Conservation (phyloP, 1,140 invertebrate species). For the Potamilus streckersoni region DNA sequence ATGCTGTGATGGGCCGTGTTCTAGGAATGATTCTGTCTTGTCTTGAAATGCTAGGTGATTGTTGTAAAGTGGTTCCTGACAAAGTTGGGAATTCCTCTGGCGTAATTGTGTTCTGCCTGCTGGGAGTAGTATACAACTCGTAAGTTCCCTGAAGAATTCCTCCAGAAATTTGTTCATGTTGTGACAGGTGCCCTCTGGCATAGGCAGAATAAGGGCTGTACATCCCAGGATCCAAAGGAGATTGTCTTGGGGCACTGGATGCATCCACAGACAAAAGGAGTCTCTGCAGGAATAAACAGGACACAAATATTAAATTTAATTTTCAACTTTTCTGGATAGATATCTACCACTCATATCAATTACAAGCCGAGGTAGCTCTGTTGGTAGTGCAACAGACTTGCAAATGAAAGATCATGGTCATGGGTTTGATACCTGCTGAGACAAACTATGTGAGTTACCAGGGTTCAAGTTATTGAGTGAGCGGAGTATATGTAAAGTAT, state of each 20-base stretch:
- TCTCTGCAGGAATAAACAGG: neutral
- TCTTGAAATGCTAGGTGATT: neutral
- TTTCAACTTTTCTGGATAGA: neutral
- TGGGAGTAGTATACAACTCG: slow-evolving; percentile 16
- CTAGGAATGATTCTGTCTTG: slow-evolving; percentile 3
- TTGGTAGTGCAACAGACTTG: neutral
- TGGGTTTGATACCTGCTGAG: no score
- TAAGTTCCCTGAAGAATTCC: slow-evolving; percentile 21
- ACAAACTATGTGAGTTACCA: no score
- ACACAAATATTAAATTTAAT: neutral
- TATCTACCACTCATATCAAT: neutral
- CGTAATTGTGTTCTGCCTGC: slow-evolving; percentile 9
- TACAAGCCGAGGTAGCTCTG: neutral
- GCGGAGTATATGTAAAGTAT: no score
- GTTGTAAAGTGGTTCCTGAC: slow-evolving; percentile 1
- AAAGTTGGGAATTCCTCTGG: slow-evolving; percentile 12
- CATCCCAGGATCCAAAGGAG: slow-evolving; percentile 12
- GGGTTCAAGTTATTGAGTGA: no score
- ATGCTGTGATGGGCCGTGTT: slow-evolving; percentile 22
- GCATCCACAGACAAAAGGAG: slow-evolving; percentile 2
- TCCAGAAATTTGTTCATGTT: slow-evolving; percentile 8
- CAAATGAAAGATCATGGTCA: neutral
- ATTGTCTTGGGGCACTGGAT: slow-evolving; percentile 16
- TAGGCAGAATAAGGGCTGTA: slow-evolving; percentile 32
- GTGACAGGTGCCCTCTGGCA: slow-evolving; percentile 26